Base-by-base conservation (phyloP, 2,113 vertebrate genomes). In the Notarius lentiginosus region DNA sequence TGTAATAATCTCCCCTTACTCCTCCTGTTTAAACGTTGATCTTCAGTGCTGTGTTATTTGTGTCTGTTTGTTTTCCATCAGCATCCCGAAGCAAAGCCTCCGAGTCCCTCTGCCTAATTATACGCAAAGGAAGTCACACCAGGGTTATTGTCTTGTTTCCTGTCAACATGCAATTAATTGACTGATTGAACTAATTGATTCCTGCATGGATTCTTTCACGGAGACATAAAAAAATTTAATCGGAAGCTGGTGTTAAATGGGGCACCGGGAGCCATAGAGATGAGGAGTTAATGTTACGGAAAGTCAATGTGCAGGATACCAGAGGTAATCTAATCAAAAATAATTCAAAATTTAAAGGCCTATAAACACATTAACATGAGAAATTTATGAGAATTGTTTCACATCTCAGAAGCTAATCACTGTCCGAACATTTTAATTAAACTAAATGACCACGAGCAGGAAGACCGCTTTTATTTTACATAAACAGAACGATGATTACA, bases 171-270 rank as follows among this genome's bases (percentile, higher is more conserved):
- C 84, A 85, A 90, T 83, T 83, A 85, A 90, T 83, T 83, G 86
- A 88, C 89, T 88, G 84, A 88, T 86, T 83, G 63, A 86, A 82
- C 80, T 87, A 84, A 90, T 86, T 90, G 84, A 88, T 75, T 89
- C 73, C 58, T 83, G 51, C 73, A 72, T 82, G 79, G 81, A 65
- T 80, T 56, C 65, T 88, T 70, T 81, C 47, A 66, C 83, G 5
- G 49, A 61, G 30, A 58, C 79, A 61, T 70, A 34, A 55, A 41
- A 72, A 75, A 5, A 86, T 86, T 83, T 87, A 63, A 73, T 88
- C 80, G 80, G 84, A 84, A 86, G 12, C 30, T 63, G 8, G 72
- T 76, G 34, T 79, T 83, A 86, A 81, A 82, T 30, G 60, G 17
- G 27, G 61, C 61, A 22, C 34, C 15, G 70, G 66, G 86, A 87